Conservation (phyloP, 2,888 invertebrate genomes). For the Drosophila lutescens region DNA sequence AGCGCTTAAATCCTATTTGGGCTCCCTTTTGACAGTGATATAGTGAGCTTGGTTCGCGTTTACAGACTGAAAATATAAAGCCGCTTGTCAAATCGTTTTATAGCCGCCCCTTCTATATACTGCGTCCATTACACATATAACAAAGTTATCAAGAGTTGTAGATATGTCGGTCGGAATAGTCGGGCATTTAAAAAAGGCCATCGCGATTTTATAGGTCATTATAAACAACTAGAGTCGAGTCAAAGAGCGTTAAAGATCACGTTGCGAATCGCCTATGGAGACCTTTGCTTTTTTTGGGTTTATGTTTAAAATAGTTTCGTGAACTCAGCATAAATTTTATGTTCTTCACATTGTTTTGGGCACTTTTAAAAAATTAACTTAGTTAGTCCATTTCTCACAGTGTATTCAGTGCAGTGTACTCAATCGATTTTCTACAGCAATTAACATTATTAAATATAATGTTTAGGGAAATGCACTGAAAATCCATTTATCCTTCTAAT, state of each 20-base stretch:
- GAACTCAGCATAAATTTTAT: constrained; percentile 12
- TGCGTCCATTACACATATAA: constrained; percentile 18
- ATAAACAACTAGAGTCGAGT: constrained; percentile 24
- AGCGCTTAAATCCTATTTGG: constrained; percentile 21
- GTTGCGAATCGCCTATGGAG: constrained; percentile 17
- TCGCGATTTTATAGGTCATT: constrained; percentile 49
- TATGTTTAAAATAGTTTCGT: constrained; percentile 25
- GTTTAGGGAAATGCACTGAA: constrained; percentile 13
- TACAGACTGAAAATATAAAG: constrained; percentile 66
- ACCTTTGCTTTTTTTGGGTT: constrained; percentile 19
- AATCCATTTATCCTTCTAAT: not conserved
- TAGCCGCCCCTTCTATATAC: constrained; percentile 50
- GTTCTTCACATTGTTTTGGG: constrained; percentile 1
- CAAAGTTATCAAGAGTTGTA: constrained; percentile 25
- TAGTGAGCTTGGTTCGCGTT: constrained; percentile 44
- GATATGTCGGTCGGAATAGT: constrained; percentile 8
- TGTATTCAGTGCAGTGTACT: constrained; percentile 31
- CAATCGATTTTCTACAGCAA: constrained; percentile 27
- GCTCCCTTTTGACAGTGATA: constrained; percentile 30
- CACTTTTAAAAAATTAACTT: not conserved
- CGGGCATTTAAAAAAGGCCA: constrained; percentile 38
- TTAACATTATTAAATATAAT: constrained; percentile 26
- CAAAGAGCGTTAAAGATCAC: constrained; percentile 40
- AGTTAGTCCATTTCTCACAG: constrained; percentile 4
- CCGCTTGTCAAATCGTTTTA: constrained; percentile 60